These are phyloP conservation scores for Mormyrus lacerda DNA, from an alignment of 2,113 vertebrate species.

Conservation along the genomic window DNA sequence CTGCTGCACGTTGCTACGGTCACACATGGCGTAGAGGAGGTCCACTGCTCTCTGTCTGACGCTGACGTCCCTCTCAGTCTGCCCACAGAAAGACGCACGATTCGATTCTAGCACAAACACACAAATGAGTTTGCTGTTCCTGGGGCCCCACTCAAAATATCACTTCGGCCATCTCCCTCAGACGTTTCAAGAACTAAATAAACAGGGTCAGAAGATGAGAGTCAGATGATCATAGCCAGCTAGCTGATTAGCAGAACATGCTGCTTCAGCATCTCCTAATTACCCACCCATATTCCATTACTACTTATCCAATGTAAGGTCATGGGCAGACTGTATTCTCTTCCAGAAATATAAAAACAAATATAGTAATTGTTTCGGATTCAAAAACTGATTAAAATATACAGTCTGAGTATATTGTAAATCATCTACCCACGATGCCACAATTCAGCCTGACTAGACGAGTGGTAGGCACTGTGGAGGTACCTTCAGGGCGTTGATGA, in stretches of 20 bases:
- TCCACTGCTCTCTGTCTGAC: neutral
- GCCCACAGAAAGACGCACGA: constrained; percentile 1
- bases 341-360: neutral
- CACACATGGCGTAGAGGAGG: constrained; percentile 13
- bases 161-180: neutral
- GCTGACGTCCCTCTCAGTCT: constrained; percentile 4
- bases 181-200: neutral
- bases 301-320: neutral
- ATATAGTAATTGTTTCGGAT: neutral
- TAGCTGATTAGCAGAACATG: neutral
- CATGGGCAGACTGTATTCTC: neutral
- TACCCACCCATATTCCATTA: neutral
- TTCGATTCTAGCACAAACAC: neutral
- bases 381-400: neutral
- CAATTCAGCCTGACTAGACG: neutral
- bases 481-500: constrained; percentile 76
- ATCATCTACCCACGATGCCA: neutral
- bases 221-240: neutral
- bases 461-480: neutral
- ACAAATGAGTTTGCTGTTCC: neutral
- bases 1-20: constrained; percentile 86
- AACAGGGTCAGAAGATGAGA: neutral
- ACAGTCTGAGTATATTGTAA: neutral
- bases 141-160: neutral
- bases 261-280: neutral